phyloP scores from a whole-genome alignment of 2,888 invertebrate genomes.

The Drosophila borealis region DNA sequence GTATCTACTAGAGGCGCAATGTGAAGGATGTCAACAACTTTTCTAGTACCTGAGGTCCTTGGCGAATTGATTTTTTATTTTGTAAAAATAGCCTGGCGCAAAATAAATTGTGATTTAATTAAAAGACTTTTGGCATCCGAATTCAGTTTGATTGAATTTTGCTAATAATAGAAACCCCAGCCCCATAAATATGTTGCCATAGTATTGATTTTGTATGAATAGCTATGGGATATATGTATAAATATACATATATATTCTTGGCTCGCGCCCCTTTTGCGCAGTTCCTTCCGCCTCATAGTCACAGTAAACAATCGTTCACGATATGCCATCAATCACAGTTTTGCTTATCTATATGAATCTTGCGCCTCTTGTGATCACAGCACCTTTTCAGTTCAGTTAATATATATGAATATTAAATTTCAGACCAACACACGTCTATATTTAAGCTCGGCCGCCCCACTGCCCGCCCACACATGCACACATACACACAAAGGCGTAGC shows the following conservation, averaged over 20 bases:
- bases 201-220: background rate
- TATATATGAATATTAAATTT: slow-evolving; percentile 48
- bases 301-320: slow-evolving; percentile 15
- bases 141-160: slow-evolving; percentile 12
- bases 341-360: slow-evolving; percentile 6
- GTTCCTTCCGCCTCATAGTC: background rate
- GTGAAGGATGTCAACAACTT: slow-evolving; percentile 29
- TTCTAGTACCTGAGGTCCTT: background rate
- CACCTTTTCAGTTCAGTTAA: slow-evolving; percentile 20
- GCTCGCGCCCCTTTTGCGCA: no score
- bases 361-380: background rate
- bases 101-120: slow-evolving; percentile 19
- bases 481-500: slow-evolving; percentile 28
- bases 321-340: slow-evolving; percentile 27
- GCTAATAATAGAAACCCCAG: background rate
- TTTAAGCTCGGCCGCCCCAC: background rate
- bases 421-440: slow-evolving; percentile 11
- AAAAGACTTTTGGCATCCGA: slow-evolving; percentile 14
- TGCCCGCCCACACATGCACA: slow-evolving; percentile 22
- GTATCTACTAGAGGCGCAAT: slow-evolving; percentile 8
- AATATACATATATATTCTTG: no score
- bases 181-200: slow-evolving; percentile 1
- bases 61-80: slow-evolving; percentile 15
- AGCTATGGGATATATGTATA: background rate
- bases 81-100: slow-evolving; percentile 16